Conservation (phyloP, 23 tunicate species). For the Ascidia mentula region DNA sequence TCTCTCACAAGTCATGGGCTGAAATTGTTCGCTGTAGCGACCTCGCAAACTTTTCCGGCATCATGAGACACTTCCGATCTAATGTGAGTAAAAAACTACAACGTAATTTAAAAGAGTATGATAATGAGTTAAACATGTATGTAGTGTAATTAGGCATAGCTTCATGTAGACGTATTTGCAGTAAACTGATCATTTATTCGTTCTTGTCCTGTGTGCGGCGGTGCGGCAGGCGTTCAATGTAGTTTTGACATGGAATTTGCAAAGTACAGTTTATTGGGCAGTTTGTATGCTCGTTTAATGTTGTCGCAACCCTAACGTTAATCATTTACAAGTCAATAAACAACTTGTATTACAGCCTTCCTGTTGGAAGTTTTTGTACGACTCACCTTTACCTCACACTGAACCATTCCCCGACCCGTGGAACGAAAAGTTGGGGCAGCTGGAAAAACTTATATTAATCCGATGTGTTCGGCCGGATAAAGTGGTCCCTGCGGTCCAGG, state of each 20-base stretch:
- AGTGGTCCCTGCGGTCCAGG: slow-evolving; percentile 88
- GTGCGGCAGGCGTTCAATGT: too few species aligned
- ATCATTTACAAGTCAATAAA: too few species aligned
- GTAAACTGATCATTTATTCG: too few species aligned
- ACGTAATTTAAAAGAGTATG: too few species aligned
- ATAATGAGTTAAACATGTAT: too few species aligned
- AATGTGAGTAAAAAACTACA: slow-evolving; percentile 64
- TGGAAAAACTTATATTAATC: slow-evolving; percentile 56
- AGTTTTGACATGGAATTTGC: too few species aligned
- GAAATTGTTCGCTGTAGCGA: slow-evolving; percentile 82
- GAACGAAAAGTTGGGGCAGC: slow-evolving; percentile 43
- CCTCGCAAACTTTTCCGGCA: slow-evolving; percentile 51
- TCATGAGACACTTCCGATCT: slow-evolving; percentile 57
- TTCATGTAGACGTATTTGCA: too few species aligned
- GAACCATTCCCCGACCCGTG: slow-evolving; percentile 58
- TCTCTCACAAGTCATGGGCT: slow-evolving; percentile 89
- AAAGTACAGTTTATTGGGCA: too few species aligned
- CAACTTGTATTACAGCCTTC: slow-evolving; percentile 30
- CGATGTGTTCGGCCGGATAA: slow-evolving; percentile 87
- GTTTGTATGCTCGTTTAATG: too few species aligned
- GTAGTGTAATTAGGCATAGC: too few species aligned
- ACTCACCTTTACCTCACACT: slow-evolving; percentile 62
- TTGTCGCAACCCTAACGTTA: too few species aligned
- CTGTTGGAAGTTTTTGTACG: slow-evolving; percentile 63
- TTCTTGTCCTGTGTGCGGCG: too few species aligned